Conservation (phyloP, 2,113 vertebrate genomes). For the Rhea pennata region DNA sequence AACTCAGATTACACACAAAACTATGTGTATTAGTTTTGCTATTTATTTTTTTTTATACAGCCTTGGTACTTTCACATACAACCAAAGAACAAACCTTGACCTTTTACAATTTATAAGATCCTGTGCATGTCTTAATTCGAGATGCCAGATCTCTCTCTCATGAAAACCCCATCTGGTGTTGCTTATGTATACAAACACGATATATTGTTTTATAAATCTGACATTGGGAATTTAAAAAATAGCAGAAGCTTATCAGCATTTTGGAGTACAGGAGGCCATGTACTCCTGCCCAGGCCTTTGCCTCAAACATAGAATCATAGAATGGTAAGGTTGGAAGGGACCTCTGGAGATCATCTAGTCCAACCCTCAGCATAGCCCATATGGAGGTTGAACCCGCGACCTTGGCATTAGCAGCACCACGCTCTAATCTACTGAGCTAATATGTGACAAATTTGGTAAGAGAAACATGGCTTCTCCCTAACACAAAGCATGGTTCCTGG, state of each 20-base stretch:
- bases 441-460: neutral
- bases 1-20: neutral
- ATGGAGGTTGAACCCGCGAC: too few species aligned
- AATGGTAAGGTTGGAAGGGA: too few species aligned
- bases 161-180: neutral
- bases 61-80: neutral
- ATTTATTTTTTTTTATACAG: neutral
- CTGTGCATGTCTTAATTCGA: rapidly evolving
- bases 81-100: neutral
- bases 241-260: neutral
- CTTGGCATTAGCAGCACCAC: too few species aligned
- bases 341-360: too few species aligned
- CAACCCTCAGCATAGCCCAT: too few species aligned
- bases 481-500: neutral
- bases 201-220: neutral
- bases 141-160: neutral
- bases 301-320: neutral
- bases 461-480: neutral
- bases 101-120: neutral
- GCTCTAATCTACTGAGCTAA: too few species aligned
- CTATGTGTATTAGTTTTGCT: neutral
- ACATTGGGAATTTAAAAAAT: neutral
- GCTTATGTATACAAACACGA: neutral
- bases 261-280: neutral
- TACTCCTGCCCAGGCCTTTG: neutral